Percentiles rank a stretch among this genome's conserved stretches.
These are phyloP conservation scores for Takifugu ocellatus DNA, from an alignment of 2,797 vertebrate genomes.

Conservation along the genomic window DNA sequence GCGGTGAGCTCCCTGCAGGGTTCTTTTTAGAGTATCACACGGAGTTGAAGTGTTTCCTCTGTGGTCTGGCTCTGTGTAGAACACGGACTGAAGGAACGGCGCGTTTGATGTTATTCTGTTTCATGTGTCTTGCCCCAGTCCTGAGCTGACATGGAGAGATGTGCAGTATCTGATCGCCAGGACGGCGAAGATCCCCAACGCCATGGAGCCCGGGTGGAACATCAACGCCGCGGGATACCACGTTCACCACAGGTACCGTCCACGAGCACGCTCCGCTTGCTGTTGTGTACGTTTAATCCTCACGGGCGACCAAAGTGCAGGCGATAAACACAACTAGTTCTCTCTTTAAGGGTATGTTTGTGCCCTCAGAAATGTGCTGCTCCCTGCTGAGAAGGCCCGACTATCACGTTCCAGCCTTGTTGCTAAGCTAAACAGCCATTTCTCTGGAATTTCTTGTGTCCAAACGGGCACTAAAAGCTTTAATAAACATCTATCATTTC, in stretches of 20 bases:
- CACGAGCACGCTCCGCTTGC: too few relatives aligned
- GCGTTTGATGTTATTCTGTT: conserved; percentile 64
- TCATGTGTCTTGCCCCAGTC: conserved; percentile 69
- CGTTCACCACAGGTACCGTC: conserved; percentile 77
- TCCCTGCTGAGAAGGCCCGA: too few relatives aligned
- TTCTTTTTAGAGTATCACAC: conserved; percentile 43
- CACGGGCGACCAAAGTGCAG: too few relatives aligned
- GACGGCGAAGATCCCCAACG: conserved; percentile 76
- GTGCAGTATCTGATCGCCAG: conserved; percentile 77
- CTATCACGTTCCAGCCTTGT: too few relatives aligned
- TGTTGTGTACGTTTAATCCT: too few relatives aligned
- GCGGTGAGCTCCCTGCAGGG: conserved; percentile 38
- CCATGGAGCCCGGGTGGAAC: conserved; percentile 69
- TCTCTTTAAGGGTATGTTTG: too few relatives aligned
- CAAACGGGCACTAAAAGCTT: too few relatives aligned
- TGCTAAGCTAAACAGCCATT: too few relatives aligned
- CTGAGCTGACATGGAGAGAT: conserved; percentile 78
- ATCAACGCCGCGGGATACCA: conserved; percentile 76
- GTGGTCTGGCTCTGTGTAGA: conserved; percentile 55
- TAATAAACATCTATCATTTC: too few relatives aligned
- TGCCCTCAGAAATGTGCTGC: too few relatives aligned
- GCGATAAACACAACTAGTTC: too few relatives aligned
- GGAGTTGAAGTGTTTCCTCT: conserved; percentile 56
- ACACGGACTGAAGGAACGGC: conserved; percentile 38
- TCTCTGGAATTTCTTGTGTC: too few relatives aligned